Conservation (phyloP, 1,140 invertebrate species). For the Nebria ingens region DNA sequence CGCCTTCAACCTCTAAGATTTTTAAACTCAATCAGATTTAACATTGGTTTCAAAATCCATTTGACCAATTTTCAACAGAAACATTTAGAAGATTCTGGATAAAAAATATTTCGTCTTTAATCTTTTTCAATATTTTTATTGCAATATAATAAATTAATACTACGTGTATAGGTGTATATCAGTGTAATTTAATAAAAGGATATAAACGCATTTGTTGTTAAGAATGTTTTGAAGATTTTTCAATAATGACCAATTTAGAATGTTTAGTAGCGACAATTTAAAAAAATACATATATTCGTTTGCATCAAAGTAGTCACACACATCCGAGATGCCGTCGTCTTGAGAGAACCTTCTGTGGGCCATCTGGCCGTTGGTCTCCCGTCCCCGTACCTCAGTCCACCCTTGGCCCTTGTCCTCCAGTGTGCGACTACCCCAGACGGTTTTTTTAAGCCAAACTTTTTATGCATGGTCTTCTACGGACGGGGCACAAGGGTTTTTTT, state of each 20-base stretch:
- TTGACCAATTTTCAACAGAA: not conserved
- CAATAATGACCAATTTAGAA: too few relatives aligned
- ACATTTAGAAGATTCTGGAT: not conserved
- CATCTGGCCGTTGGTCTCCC: constrained; percentile 28
- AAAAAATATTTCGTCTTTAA: not conserved
- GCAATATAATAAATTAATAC: too few relatives aligned
- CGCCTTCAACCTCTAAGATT: not conserved
- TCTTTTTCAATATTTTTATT: too few relatives aligned
- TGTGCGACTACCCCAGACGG: constrained; percentile 24
- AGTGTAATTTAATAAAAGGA: too few relatives aligned
- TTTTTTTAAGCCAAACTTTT: constrained; percentile 32
- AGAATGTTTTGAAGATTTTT: too few relatives aligned
- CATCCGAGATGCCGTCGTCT: too few relatives aligned
- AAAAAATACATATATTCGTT: too few relatives aligned
- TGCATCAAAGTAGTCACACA: too few relatives aligned
- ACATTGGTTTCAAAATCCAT: not conserved
- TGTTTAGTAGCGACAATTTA: too few relatives aligned
- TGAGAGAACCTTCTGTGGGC: constrained; percentile 25
- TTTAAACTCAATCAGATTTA: not conserved
- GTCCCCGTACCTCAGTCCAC: not conserved
- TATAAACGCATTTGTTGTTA: too few relatives aligned
- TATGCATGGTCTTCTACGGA: constrained; percentile 25
- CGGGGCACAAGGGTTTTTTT: constrained; percentile 24
- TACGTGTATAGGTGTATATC: too few relatives aligned
- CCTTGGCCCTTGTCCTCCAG: not conserved